These are phyloP conservation scores for Callyntrura sp. DNA, from an alignment of 2,888 invertebrate species.

Conservation along the genomic window DNA sequence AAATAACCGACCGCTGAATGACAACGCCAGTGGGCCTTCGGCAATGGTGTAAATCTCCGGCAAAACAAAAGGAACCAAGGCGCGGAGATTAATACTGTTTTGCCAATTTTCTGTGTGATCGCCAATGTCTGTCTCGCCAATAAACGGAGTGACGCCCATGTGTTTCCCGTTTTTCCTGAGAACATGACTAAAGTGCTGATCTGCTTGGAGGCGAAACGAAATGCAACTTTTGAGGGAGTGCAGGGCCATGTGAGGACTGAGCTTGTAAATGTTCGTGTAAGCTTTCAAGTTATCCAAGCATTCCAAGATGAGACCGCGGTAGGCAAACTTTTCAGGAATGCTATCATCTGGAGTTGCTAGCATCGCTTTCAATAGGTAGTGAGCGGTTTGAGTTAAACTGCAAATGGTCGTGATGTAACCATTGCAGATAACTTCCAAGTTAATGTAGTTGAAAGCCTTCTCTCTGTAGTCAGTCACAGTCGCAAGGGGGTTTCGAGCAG, in stretches of 20 bases:
- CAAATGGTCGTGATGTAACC: not conserved
- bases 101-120: not conserved
- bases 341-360: not conserved
- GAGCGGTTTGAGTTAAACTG: slow-evolving; percentile 41
- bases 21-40: slow-evolving; percentile 11
- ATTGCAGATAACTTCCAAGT: not conserved
- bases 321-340: slow-evolving; percentile 40
- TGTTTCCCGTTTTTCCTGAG: too few species aligned
- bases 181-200: too few species aligned
- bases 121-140: too few species aligned
- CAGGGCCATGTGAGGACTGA: too few species aligned
- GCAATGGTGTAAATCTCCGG: slow-evolving; percentile 38
- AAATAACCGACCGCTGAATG: not conserved
- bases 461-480: too few species aligned
- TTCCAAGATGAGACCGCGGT: slow-evolving; percentile 22
- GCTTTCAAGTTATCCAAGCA: not conserved
- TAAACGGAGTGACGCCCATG: too few species aligned
- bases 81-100: not conserved
- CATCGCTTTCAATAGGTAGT: slow-evolving; percentile 42
- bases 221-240: too few species aligned
- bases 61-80: not conserved
- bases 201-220: too few species aligned
- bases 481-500: too few species aligned
- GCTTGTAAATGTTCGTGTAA: too few species aligned
- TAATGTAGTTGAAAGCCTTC: slow-evolving; percentile 28